Evolutionary conservation across 92 coral and sea anemone genomes (phyloP).

Genomic region (Porites evermanni): DNA sequence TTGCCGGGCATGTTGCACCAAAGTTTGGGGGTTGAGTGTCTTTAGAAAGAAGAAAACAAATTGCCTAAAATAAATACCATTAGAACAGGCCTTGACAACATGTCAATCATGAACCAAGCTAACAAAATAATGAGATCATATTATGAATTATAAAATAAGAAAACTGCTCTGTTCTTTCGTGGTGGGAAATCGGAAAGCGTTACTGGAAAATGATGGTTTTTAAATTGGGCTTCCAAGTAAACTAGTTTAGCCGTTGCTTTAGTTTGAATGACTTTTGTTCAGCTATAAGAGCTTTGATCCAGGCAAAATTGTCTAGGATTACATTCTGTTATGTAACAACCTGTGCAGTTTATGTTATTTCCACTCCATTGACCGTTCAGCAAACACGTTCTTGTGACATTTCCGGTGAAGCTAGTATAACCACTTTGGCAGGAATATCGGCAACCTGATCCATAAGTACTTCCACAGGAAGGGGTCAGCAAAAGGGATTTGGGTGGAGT

Average conservation of each 20-base stretch:
- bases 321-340: not conserved
- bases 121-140: too few relatives aligned
- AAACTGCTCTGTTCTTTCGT: too few relatives aligned
- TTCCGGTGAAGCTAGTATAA: conserved; percentile 18
- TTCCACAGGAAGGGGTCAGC: conserved; percentile 4
- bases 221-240: too few relatives aligned
- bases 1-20: conserved; percentile 37
- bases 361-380: conserved; percentile 60
- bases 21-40: conserved; percentile 59
- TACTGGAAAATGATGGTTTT: too few relatives aligned
- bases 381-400: conserved; percentile 43
- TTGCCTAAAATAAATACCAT: too few relatives aligned
- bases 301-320: not conserved
- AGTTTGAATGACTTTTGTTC: too few relatives aligned
- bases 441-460: conserved; percentile 35
- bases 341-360: conserved; percentile 32
- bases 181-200: too few relatives aligned
- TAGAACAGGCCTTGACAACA: not conserved
- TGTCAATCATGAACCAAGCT: too few relatives aligned
- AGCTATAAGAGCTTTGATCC: not conserved
- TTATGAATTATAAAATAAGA: too few relatives aligned
- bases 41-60: not conserved
- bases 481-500: conserved; percentile 3
- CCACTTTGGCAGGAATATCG: conserved; percentile 27
- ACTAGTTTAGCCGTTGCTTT: too few relatives aligned